Percentiles rank a stretch among this genome's conserved stretches.
Evolutionary conservation across 2,113 vertebrate species (phyloP).

Genomic region (Muntiacus muntjak): DNA sequence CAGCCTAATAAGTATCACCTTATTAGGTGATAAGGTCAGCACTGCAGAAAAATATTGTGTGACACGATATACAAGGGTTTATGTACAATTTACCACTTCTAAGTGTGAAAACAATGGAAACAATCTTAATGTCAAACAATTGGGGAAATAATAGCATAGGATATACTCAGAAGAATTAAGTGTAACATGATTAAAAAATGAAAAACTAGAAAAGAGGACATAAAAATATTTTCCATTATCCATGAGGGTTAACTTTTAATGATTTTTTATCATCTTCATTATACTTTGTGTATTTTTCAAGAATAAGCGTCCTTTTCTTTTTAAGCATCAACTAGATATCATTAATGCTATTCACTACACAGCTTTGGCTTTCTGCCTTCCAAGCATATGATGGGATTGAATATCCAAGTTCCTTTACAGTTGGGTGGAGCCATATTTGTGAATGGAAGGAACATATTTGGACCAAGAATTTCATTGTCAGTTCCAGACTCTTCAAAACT

Average conservation of each 20-base stretch:
- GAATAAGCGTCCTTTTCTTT: not conserved
- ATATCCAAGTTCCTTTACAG: not conserved
- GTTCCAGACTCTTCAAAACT: not conserved
- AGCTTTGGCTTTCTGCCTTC: not conserved
- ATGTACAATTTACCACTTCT: not conserved
- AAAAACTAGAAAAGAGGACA: not conserved
- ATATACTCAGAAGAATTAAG: not conserved
- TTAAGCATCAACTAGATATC: not conserved
- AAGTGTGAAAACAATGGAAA: not conserved
- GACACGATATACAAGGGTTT: not conserved
- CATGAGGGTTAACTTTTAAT: not conserved
- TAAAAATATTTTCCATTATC: not conserved
- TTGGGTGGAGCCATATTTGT: not conserved
- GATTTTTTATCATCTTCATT: not conserved
- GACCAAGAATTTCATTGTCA: not conserved
- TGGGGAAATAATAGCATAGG: not conserved
- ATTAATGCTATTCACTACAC: not conserved
- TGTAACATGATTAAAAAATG: not conserved
- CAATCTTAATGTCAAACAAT: not conserved
- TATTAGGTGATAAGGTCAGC: not conserved
- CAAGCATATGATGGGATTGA: not conserved
- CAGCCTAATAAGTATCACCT: not conserved
- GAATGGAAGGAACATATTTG: not conserved
- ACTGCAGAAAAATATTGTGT: not conserved
- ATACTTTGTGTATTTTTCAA: not conserved